Evolutionary conservation across 2,797 vertebrate species (phyloP).

Genomic region (Ceyx erithaca): DNA sequence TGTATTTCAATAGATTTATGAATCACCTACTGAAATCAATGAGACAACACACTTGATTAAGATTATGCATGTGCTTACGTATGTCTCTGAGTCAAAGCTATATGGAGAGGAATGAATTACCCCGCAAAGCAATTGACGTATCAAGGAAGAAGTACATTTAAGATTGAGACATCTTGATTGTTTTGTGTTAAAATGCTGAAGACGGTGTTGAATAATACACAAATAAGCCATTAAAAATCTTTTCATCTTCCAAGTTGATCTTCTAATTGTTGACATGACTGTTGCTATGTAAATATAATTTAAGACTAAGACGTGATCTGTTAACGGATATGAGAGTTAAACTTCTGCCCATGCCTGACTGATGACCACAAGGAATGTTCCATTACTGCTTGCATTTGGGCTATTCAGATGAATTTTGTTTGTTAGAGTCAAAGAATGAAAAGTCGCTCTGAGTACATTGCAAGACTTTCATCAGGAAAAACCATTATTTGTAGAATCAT

Average conservation of each 20-base stretch:
- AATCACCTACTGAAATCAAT: conserved; percentile 20
- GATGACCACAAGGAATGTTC: background rate
- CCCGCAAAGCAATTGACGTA: background rate
- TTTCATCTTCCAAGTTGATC: background rate
- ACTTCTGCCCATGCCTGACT: background rate
- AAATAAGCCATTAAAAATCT: conserved; percentile 1
- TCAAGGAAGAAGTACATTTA: background rate
- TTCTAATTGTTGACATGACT: background rate
- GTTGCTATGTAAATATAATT: background rate
- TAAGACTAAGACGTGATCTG: background rate
- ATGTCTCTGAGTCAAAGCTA: conserved; percentile 32
- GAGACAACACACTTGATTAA: background rate
- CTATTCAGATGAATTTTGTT: background rate
- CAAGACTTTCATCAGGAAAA: background rate
- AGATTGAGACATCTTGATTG: conserved; percentile 10
- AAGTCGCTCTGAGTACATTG: background rate
- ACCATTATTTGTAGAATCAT: background rate
- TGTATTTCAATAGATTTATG: background rate
- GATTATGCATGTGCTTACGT: conserved; percentile 5
- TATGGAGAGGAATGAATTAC: background rate
- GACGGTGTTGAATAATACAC: background rate
- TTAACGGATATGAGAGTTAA: background rate
- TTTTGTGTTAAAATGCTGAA: background rate
- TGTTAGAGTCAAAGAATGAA: background rate
- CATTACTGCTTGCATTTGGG: background rate